Base-by-base conservation (phyloP, 2,888 invertebrate species). In the Mactromeris polynyma region DNA sequence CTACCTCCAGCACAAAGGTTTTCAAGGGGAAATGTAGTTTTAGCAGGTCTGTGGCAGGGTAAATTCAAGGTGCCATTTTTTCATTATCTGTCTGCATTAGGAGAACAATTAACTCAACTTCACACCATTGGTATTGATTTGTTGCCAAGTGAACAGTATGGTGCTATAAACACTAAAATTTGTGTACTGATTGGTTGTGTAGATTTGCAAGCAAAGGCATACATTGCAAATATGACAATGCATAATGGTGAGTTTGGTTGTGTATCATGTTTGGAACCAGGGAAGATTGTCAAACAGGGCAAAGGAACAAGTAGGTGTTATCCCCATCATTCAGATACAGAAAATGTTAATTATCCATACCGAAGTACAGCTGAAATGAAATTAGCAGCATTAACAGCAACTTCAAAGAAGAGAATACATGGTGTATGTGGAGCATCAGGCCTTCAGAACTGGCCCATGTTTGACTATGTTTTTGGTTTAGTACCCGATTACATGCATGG, bases 401-500 rank as follows among this genome's bases (percentile, higher is more conserved):
- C 26, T 21, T 19, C 17, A 40, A 17, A 26, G 7, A 21, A 21
- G 42, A 38, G n/a, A 40, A 19, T 2, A 26, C 64, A 82, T n/a
- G 64, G 82, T 36, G 2, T 64, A 6, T 33, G 33, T 21, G 38
- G 82, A 19, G 0, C 26, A 17, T 40, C 64, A 21, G 82, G 40
- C 0, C 21, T 82, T 14, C n/a, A 14, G 7, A 26, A 6, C 38
- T 6, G 33, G 38, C 19, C 17, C 33, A 7, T 33, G 6, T 81
- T 58, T 40, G 26, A 82, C 11, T 7, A 64, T 33, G 33, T 86
- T 19, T 7, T 14, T 21, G 86, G 88, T 40, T 80, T 83, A 36
- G 89, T 88, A 11, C 90, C 91, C n/a, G 91, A 92, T 31, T 92
- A 92, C 40, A 92, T 92, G 91, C 93, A 92, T 84, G 85, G 88